phyloP scores from a whole-genome alignment of 92 coral and sea anemone genomes.

The Desmophyllum pertusum region DNA sequence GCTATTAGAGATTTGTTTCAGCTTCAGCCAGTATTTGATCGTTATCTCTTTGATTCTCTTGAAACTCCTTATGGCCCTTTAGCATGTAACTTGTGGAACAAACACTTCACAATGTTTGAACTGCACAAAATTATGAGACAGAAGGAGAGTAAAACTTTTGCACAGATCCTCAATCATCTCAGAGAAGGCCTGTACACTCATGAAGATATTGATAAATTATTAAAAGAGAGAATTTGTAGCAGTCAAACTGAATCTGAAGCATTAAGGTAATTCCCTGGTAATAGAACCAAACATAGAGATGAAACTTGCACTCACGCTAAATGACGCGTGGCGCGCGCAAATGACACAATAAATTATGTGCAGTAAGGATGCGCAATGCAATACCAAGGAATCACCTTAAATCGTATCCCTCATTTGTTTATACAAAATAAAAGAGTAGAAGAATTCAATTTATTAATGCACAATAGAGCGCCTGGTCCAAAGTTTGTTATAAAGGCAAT shows the following conservation, averaged over 20 bases:
- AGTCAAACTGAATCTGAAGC: not conserved
- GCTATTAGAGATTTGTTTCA: constrained; percentile 19
- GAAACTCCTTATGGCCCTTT: constrained; percentile 17
- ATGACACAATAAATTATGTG: too few species aligned
- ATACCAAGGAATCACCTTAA: too few species aligned
- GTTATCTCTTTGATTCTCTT: constrained; percentile 11
- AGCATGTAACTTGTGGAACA: constrained; percentile 46
- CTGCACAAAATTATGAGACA: constrained; percentile 49
- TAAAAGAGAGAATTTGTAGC: constrained; percentile 23
- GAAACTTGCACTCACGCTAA: too few species aligned
- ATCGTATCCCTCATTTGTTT: constrained; percentile 45
- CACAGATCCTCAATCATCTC: constrained; percentile 35
- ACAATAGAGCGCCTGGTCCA: constrained; percentile 39
- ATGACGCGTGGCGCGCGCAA: too few species aligned
- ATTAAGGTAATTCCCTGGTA: constrained; percentile 1
- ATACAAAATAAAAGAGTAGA: constrained; percentile 42
- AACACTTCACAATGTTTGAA: constrained; percentile 46
- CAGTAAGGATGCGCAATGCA: too few species aligned
- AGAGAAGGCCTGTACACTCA: constrained; percentile 50
- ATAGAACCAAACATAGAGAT: too few species aligned
- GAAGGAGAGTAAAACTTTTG: constrained; percentile 40
- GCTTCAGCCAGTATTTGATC: constrained; percentile 21
- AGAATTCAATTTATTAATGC: constrained; percentile 36
- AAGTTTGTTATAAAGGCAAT: constrained; percentile 32
- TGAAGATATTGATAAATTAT: constrained; percentile 28